Evolutionary conservation across 2,888 invertebrate species (phyloP), one percentile per base, ranked within the genome.

Genomic region (Rhingia campestris): DNA sequence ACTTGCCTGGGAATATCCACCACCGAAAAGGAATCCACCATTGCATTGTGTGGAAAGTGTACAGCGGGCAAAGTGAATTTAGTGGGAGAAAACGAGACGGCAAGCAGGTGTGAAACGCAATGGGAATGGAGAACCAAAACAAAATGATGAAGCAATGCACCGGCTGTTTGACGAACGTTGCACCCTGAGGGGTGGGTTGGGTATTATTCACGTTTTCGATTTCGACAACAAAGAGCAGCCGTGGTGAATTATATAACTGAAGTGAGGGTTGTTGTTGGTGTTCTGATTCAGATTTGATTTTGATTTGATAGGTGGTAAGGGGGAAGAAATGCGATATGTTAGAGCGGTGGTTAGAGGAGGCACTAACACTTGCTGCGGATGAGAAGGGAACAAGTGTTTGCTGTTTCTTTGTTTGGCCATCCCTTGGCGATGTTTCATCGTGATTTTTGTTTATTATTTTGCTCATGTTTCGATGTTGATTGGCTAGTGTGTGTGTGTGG

Each of bases 101-200:
- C 49, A 69, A 41, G 47, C 84, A 84, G 70, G 84, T 84, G 64
- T 12, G 80, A 70, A 75, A 75, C 45, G 14, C 10, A 35, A 10
- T 61, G 80, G 70, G 22, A 84, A 64, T 35, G 74, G 37, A 75
- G 49, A 80, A 84, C 12, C 84, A 84, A 84, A 84, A 84, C 84
- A 84, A 80, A 51, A 58, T 35, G 54, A 59, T 43, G 33, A 32
- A 63, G 6, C 6, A 35, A 10, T 73, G 63, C 77, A 73, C 69
- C 53, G 64, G 51, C 49, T 61, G 59, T 33, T 66, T 33, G 43
- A 7, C 53, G 37, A 59, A 43, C 54, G 12, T 70, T 66, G 75
- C 64, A 66, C 64, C 6, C 6, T 39, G 10, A 33, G 35, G 66
- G 51, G 14, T 41, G 41, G 6, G 10, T 32, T 39, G 30, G 32